These are phyloP conservation scores for Augiades crinisus DNA, from an alignment of 2,888 invertebrate species.

Conservation along the genomic window DNA sequence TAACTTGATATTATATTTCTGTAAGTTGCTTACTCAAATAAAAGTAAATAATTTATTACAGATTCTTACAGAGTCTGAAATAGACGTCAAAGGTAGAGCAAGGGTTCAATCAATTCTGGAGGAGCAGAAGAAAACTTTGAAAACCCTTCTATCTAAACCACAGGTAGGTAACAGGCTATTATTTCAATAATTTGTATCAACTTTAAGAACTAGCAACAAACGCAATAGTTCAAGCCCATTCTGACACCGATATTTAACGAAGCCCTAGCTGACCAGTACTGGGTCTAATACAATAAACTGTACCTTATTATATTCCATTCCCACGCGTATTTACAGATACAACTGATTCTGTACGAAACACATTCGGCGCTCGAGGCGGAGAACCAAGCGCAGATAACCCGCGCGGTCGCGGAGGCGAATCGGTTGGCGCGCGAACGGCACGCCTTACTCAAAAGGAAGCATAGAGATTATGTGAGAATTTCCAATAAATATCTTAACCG, in stretches of 20 bases:
- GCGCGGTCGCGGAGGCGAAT: conserved; percentile 86
- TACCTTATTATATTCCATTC: too few relatives aligned
- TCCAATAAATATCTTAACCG: too few relatives aligned
- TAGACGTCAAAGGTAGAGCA: conserved; percentile 81
- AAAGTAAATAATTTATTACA: conserved; percentile 39
- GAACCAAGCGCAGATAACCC: conserved; percentile 86
- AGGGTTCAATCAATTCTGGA: conserved; percentile 85
- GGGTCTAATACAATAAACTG: too few relatives aligned
- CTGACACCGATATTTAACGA: too few relatives aligned
- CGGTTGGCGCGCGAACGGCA: conserved; percentile 86
- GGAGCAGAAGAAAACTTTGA: conserved; percentile 88
- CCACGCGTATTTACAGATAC: conserved; percentile 75
- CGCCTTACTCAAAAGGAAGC: conserved; percentile 66
- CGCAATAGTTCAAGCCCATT: too few relatives aligned
- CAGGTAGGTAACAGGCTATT: conserved; percentile 84
- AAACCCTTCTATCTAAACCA: conserved; percentile 88
- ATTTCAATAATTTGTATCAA: too few relatives aligned
- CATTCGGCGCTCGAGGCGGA: conserved; percentile 89
- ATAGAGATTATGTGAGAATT: conserved; percentile 41
- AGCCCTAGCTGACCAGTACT: too few relatives aligned
- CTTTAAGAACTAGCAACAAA: too few relatives aligned
- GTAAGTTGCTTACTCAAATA: too few relatives aligned
- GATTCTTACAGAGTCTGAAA: conserved; percentile 85
- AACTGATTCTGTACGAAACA: conserved; percentile 90
- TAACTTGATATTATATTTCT: too few relatives aligned